Evolutionary conservation across 2,797 vertebrate species (phyloP).

Genomic region (Remorina albescens): DNA sequence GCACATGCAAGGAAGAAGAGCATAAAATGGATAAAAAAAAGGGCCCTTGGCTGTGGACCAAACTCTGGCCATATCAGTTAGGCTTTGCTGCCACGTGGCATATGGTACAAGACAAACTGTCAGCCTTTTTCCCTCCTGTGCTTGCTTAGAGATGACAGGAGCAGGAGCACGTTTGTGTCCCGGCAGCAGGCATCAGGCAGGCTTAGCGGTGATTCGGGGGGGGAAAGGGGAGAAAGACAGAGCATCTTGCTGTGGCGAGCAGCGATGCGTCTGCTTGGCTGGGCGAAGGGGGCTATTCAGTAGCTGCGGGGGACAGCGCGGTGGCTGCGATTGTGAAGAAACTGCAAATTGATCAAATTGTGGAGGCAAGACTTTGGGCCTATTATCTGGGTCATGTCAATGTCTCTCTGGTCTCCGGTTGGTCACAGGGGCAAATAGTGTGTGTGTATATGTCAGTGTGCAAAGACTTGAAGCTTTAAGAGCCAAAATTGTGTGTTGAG

Average conservation of each 20-base stretch:
- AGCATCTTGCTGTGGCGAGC: slow-evolving; percentile 70
- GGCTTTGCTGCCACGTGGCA: slow-evolving; percentile 86
- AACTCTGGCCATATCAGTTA: slow-evolving; percentile 82
- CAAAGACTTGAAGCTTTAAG: slow-evolving; percentile 53
- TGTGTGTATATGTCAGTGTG: slow-evolving; percentile 54
- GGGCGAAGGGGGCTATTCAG: slow-evolving; percentile 53
- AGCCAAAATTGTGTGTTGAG: slow-evolving; percentile 37
- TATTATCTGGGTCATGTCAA: slow-evolving; percentile 89
- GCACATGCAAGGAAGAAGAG: slow-evolving; percentile 71
- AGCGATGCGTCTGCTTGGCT: slow-evolving; percentile 71
- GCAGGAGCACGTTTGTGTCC: slow-evolving; percentile 79
- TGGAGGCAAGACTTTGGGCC: slow-evolving; percentile 85
- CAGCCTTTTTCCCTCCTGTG: slow-evolving; percentile 76
- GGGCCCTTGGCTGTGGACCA: slow-evolving; percentile 80
- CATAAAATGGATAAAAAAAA: slow-evolving; percentile 70
- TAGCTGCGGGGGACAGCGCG: slow-evolving; percentile 84
- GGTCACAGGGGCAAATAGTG: slow-evolving; percentile 71
- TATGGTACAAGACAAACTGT: slow-evolving; percentile 90
- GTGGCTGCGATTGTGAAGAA: slow-evolving; percentile 76
- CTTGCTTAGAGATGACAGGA: slow-evolving; percentile 79
- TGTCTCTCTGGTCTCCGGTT: slow-evolving; percentile 82
- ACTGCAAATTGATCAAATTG: slow-evolving; percentile 89
- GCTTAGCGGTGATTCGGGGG: slow-evolving; percentile 83
- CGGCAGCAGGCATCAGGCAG: slow-evolving; percentile 82
- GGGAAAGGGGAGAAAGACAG: slow-evolving; percentile 81